Evolutionary conservation across 1,140 invertebrate species (phyloP), one percentile per base, ranked within the genome.

Genomic region (Mercenaria mercenaria): DNA sequence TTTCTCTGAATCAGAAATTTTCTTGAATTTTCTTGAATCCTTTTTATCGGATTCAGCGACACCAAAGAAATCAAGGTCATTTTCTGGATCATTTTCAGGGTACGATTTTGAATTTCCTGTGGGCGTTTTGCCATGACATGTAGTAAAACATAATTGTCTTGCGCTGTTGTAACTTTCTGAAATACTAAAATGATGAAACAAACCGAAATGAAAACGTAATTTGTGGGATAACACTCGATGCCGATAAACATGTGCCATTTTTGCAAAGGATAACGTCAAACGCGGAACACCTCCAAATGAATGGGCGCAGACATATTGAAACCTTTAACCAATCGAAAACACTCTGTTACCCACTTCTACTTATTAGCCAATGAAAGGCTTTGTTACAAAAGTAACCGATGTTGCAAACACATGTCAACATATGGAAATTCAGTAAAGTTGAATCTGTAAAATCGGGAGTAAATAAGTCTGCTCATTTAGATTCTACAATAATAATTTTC

Each of bases 241-340:
- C 15, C 67, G 11, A 29, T 2, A 29, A 8, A 37, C 37, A n/a
- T 34, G 39, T 72, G 67, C 67, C 67, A 72, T 72, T 20, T 72
- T 72, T 1, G 0, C 18, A 11, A 18, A 32, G 32, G 32, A 20
- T n/a, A 23, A 11, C 56, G 61, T 4, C 3, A 29, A 67, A 67
- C 4, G 3, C 61, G n/a, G 61, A 67, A 67, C 61, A 67, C 32
- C 32, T 32, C 61, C 61, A 67, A 67, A 67, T 67, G 61, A 67
- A 76, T 86, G 89, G 89, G 89, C 91, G 91, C 91, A 89, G 91
- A 80, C 91, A 92, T 92, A 39, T 92, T 91, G n/a, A n/a, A n/a
- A n/a, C n/a, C 18, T 69, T 41, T 6, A 47, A 52, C 82, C 52
- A 85, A 85, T 85, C 34, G 56, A 39, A 84, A 59, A 37, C 23